Evolutionary conservation across 1,140 invertebrate genomes (phyloP), one percentile per base, ranked within the genome.

Genomic region (Drosophila orena): DNA sequence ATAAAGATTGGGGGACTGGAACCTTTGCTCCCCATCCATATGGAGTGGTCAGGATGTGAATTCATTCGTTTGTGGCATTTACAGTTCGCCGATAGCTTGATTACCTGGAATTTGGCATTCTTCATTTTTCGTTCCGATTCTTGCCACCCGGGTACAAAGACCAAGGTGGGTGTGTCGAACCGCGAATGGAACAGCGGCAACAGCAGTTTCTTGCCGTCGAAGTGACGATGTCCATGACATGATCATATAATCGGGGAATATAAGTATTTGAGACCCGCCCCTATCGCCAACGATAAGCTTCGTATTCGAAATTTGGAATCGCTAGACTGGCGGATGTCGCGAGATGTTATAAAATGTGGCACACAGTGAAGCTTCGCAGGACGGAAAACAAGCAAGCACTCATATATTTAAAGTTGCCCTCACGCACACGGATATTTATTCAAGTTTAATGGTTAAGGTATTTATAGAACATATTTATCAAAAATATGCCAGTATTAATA

Each of bases 151-250:
- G 72, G 72, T 75, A 49, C 72, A 75, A 75, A 75, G 72, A 52
- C n/a, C 70, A 75, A 73, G 40, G 72, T 64, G 70, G 72, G 72
- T 75, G 72, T 75, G 72, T 75, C 70, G 65, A 44, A 14, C 50
- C 35, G 27, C 46, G 55, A 68, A 68, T 55, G 56, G 40, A 37
- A 43, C 61, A 37, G 20, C 30, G 47, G 47, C 58, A 49, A 38
- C 58, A 64, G 62, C 59, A 24, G 14, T 43, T 47, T 42, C 10
- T 42, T 59, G 12, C 30, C 17, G 54, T 42, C 14, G 54, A 17
- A 62, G 58, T 69, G 47, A 54, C 61, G 40, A 54, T 12, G 60
- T 52, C 52, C 59, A 27, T 37, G 59, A 68, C 59, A 65, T 12
- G 46, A 30, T 14, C 37, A 68, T 52, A 64, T 53, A 68, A 52